Conservation (phyloP, 37 sponge, comb jelly and placozoan species). For the Halichondria panicea region DNA sequence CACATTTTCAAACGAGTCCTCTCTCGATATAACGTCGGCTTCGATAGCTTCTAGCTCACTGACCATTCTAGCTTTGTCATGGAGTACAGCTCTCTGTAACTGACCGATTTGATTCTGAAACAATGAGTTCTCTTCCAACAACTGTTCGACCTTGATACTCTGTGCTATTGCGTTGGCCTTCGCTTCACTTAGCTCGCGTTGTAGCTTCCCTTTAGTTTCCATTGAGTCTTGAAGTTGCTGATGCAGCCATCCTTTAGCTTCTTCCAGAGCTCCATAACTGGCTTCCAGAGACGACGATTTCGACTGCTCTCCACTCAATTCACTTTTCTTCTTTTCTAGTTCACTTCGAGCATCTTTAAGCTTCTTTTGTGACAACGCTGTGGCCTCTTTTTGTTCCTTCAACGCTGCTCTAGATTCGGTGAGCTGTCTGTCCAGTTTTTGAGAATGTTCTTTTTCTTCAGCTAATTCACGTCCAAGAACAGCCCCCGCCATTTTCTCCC, state of each 20-base stretch:
- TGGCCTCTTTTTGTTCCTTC: slow-evolving; percentile 5
- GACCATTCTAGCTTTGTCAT: slow-evolving; percentile 74
- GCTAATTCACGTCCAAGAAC: slow-evolving; percentile 19
- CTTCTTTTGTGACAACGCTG: slow-evolving; percentile 21
- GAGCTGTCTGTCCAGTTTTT: slow-evolving; percentile 20
- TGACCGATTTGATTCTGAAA: slow-evolving; percentile 57
- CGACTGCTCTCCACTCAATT: not conserved
- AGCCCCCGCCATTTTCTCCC: slow-evolving; percentile 17
- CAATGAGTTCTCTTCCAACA: slow-evolving; percentile 49
- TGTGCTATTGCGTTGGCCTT: slow-evolving; percentile 54
- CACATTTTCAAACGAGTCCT: slow-evolving; percentile 38
- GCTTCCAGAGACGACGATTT: slow-evolving; percentile 32
- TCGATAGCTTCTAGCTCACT: slow-evolving; percentile 72
- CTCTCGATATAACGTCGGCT: slow-evolving; percentile 63
- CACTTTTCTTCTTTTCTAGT: slow-evolving; percentile 31
- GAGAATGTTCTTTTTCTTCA: slow-evolving; percentile 1
- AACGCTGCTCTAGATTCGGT: not conserved
- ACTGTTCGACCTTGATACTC: slow-evolving; percentile 54
- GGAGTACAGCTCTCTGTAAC: slow-evolving; percentile 55
- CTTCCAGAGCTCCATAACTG: slow-evolving; percentile 40
- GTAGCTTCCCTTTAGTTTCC: slow-evolving; percentile 34
- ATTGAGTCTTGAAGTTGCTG: slow-evolving; percentile 60
- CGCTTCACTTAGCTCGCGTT: slow-evolving; percentile 55
- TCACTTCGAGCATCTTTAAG: not conserved
- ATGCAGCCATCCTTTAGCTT: slow-evolving; percentile 64